Evolutionary conservation across 2,797 vertebrate genomes (phyloP), one percentile per base, ranked within the genome.

Genomic region (Loriculus beryllinus): DNA sequence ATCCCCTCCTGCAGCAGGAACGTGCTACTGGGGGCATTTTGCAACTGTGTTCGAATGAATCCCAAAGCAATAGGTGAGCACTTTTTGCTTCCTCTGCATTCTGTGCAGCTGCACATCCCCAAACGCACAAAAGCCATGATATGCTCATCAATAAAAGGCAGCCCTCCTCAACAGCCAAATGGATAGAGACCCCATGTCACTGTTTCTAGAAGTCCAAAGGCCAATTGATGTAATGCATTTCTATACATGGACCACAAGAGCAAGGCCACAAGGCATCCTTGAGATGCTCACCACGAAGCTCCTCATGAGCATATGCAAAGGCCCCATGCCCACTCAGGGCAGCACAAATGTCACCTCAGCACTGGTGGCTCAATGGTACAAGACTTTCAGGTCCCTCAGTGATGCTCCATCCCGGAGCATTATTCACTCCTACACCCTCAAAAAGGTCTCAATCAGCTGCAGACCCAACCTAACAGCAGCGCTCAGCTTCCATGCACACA

Each of bases 11-110:
- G 26, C 74, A 21, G 42, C 0, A 69, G 78, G 23, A 78, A 63
- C 2, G 1, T 2, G 9, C 21, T 18, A 5, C 0, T 0, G 20
- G 39, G 60, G 33, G 14, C 7, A 1, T 26, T 59, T 26, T 48
- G 31, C 25, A 52, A 12, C 8, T 3, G 6, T 4, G 26, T 31
- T 14, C 7, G 22, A 57, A 52, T 31, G 17, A 64, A 91, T n/a
- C 60, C 43, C 19, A 2, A 39, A 63, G 35, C 26, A 19, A 14
- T 35, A 14, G 2, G 0, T 1, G 43, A 39, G 75, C 35, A 9
- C 7, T 7, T 68, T 48, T 14, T 82, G n/a, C n/a, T 18, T 65
- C 43, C 57, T 60, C 70, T 43, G 14, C 47, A 5, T 23, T 56
- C 37, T 12, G 16, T 21, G 54, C 68, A 69, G 21, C 29, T n/a